phyloP scores from a whole-genome alignment of 2,888 invertebrate genomes.

The Scaptodrosophila latifasciaeformis region DNA sequence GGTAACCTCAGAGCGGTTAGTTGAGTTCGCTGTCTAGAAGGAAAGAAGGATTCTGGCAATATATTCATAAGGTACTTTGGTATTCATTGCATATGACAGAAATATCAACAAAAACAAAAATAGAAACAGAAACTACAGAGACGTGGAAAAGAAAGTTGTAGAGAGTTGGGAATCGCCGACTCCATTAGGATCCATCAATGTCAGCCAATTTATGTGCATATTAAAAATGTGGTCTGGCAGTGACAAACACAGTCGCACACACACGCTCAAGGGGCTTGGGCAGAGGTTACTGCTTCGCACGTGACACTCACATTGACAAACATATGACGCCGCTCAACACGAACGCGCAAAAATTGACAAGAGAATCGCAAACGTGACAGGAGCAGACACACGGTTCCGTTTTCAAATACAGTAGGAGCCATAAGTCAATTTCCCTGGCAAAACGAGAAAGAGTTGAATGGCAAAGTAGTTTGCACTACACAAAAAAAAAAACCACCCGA shows the following conservation, averaged over 20 bases:
- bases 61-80: conserved; percentile 41
- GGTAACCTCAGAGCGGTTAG: too few relatives aligned
- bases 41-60: too few relatives aligned
- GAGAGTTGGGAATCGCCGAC: conserved; percentile 18
- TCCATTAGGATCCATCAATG: conserved; percentile 68
- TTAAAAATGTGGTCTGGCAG: conserved; percentile 63
- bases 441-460: conserved; percentile 8
- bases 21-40: too few relatives aligned
- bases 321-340: conserved; percentile 28
- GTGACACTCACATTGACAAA: conserved; percentile 29
- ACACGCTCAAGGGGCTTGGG: conserved; percentile 6
- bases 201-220: conserved; percentile 66
- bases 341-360: conserved; percentile 46
- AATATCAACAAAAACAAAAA: conserved; percentile 21
- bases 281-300: neutral
- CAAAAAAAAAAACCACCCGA: neutral
- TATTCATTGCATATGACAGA: conserved; percentile 54
- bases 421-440: too few relatives aligned
- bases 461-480: neutral
- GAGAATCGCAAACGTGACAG: conserved; percentile 56
- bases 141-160: neutral
- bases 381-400: conserved; percentile 29
- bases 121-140: conserved; percentile 24
- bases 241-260: conserved; percentile 45
- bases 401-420: neutral